phyloP scores from a whole-genome alignment of 1,140 invertebrate species.

The Penaeus japonicus region DNA sequence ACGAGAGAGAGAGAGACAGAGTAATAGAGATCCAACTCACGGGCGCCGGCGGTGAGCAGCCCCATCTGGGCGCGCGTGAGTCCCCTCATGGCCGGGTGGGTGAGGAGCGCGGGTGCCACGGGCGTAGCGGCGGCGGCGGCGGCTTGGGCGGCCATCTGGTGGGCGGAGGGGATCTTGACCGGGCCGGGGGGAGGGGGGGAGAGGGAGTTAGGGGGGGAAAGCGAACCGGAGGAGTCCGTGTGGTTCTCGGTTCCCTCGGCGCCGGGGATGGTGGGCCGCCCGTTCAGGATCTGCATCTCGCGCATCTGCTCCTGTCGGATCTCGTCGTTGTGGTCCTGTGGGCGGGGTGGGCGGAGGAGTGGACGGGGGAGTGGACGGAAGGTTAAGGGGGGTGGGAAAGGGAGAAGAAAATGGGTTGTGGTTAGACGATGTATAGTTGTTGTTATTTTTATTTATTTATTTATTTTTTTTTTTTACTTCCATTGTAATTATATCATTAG shows the following conservation, averaged over 20 bases:
- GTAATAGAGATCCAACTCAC: too few relatives aligned
- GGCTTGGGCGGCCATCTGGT: not conserved
- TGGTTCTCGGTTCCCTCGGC: slow-evolving; percentile 36
- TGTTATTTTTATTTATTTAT: too few relatives aligned
- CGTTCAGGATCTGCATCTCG: slow-evolving; percentile 63
- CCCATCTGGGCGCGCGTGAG: slow-evolving; percentile 56
- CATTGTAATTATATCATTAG: too few relatives aligned
- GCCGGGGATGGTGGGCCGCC: slow-evolving; percentile 22
- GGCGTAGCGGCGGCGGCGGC: slow-evolving; percentile 16
- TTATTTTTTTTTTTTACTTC: too few relatives aligned
- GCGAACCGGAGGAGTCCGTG: slow-evolving; percentile 52
- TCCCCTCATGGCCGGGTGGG: slow-evolving; percentile 55
- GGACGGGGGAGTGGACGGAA: too few relatives aligned
- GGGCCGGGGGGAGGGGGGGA: slow-evolving; percentile 34
- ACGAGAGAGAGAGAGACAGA: too few relatives aligned
- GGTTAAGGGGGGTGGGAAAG: slow-evolving; percentile 56
- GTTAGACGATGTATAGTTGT: too few relatives aligned
- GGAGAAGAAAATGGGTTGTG: not conserved
- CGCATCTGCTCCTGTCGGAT: slow-evolving; percentile 65
- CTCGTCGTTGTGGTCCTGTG: slow-evolving; percentile 67
- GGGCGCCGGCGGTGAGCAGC: slow-evolving; percentile 39
- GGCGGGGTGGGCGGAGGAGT: not conserved
- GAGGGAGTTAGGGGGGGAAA: slow-evolving; percentile 50
- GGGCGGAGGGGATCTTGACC: slow-evolving; percentile 50
- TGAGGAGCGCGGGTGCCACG: slow-evolving; percentile 19